Percentiles rank a stretch among this genome's conserved stretches.
Evolutionary conservation across 2,888 invertebrate species (phyloP).

Genomic region (Electrophaes corylata): DNA sequence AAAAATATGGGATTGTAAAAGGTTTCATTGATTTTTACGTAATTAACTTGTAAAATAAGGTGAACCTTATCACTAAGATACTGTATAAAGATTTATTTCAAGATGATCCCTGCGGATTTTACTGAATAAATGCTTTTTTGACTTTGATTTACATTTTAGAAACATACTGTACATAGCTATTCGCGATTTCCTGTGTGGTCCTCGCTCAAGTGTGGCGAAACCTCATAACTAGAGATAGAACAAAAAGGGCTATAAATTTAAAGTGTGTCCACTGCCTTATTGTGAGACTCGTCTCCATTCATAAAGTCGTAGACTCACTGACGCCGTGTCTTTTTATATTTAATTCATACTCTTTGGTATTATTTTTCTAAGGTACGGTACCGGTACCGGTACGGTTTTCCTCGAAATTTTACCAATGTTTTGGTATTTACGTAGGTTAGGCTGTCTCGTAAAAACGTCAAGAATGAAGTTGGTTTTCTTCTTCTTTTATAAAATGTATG

Average conservation of each 20-base stretch:
- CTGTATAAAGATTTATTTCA: no score
- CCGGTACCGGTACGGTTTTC: constrained; percentile 4
- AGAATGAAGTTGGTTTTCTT: not conserved
- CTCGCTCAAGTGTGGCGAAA: constrained; percentile 47
- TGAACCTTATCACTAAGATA: no score
- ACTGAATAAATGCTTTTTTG: no score
- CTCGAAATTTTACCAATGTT: constrained; percentile 13
- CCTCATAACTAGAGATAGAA: constrained; percentile 65
- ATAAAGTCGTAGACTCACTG: constrained; percentile 35
- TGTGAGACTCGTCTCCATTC: constrained; percentile 34
- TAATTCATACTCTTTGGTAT: constrained; percentile 34
- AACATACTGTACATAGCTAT: constrained; percentile 36
- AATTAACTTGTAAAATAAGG: no score
- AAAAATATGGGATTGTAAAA: no score
- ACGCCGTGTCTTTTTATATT: constrained; percentile 32
- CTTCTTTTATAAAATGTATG: no score
- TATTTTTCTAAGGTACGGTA: not conserved
- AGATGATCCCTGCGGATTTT: no score
- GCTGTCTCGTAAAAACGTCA: constrained; percentile 14
- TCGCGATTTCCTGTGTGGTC: constrained; percentile 73
- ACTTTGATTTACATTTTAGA: no score
- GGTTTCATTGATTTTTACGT: no score
- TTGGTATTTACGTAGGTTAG: constrained; percentile 12
- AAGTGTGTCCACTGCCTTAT: constrained; percentile 34
- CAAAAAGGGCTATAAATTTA: constrained; percentile 72